Percentiles rank a stretch among this genome's conserved stretches.
Evolutionary conservation across 1,140 invertebrate genomes (phyloP).

Genomic region (Macrobrachium nipponense): DNA sequence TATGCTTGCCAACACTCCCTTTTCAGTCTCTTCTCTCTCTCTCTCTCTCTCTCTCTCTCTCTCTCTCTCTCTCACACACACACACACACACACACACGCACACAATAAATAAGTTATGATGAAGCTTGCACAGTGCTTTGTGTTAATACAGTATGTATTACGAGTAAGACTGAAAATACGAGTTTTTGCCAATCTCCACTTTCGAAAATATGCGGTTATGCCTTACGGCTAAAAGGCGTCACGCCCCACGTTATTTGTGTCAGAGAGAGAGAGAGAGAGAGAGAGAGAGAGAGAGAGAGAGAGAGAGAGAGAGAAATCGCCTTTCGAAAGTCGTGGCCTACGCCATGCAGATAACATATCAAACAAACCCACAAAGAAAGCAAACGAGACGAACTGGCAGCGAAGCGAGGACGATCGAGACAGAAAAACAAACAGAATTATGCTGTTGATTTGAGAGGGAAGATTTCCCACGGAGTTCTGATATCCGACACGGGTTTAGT

Average conservation of each 20-base stretch:
- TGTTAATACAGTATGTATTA: neutral
- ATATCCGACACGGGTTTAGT: too few species aligned
- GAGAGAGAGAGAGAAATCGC: neutral
- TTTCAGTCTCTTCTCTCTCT: neutral
- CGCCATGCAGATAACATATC: neutral
- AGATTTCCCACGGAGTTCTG: too few species aligned
- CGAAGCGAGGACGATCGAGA: too few species aligned
- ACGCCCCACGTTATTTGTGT: neutral
- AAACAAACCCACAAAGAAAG: neutral
- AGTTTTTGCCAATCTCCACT: neutral
- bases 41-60: constrained; percentile 6
- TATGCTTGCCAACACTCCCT: too few species aligned
- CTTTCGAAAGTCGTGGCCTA: neutral
- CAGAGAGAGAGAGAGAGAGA: neutral
- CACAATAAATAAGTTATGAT: too few species aligned
- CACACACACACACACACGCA: too few species aligned
- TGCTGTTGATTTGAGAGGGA: too few species aligned
- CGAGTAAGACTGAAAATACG: neutral
- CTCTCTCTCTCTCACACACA: constrained; percentile 1
- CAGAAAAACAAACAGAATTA: too few species aligned
- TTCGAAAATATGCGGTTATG: neutral
- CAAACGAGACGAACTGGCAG: too few species aligned
- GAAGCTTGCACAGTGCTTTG: too few species aligned
- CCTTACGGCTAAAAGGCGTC: neutral
- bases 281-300: neutral